Evolutionary conservation across 2,888 invertebrate genomes (phyloP).

Genomic region (Caenorhabditis japonica): DNA sequence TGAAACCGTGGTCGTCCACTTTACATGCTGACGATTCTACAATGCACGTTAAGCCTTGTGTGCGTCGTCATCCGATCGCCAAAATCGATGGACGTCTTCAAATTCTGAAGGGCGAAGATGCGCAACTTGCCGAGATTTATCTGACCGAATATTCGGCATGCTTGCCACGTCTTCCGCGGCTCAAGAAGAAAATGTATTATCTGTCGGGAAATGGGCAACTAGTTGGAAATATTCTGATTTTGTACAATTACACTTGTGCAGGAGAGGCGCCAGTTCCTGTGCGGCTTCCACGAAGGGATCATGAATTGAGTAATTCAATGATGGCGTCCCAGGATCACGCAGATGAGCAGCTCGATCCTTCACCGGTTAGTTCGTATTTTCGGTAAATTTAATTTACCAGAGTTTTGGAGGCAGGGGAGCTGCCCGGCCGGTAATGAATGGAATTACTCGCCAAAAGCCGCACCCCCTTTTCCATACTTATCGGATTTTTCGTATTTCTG

Average conservation of each 20-base stretch:
- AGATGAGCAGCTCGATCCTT: too few species aligned
- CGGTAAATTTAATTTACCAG: too few species aligned
- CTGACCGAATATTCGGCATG: conserved; percentile 60
- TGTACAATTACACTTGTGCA: conserved; percentile 48
- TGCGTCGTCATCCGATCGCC: conserved; percentile 47
- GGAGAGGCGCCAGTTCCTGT: conserved; percentile 44
- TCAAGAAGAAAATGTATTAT: conserved; percentile 60
- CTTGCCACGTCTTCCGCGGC: conserved; percentile 52
- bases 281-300: conserved; percentile 39
- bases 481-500: too few species aligned
- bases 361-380: too few species aligned
- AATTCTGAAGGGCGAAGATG: conserved; percentile 40
- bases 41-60: conserved; percentile 51
- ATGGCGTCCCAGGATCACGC: too few species aligned
- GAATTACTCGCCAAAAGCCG: too few species aligned
- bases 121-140: conserved; percentile 44
- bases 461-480: too few species aligned
- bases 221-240: conserved; percentile 50
- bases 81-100: conserved; percentile 30
- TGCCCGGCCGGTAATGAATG: too few species aligned
- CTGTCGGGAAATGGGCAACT: conserved; percentile 44
- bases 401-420: too few species aligned
- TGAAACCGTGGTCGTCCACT: conserved; percentile 54
- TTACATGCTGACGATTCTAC: conserved; percentile 24
- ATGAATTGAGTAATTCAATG: too few species aligned